Percentiles rank a stretch among this genome's conserved stretches.
Conservation (phyloP, 2,113 vertebrate species). For the Nycticryphes semicollaris region DNA sequence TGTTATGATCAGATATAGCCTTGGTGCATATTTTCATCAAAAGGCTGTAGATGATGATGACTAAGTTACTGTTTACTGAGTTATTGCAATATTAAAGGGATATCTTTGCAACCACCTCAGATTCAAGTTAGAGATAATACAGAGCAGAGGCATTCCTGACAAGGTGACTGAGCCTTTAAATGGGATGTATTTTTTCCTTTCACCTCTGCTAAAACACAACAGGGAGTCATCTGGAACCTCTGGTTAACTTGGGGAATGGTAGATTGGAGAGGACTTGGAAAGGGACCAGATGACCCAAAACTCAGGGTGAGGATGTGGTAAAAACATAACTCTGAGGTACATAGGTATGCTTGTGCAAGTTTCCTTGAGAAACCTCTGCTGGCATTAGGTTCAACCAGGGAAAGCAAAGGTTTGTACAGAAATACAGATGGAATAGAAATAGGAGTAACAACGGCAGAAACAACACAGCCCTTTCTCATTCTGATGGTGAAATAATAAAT, state of each 20-base stretch:
- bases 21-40: neutral
- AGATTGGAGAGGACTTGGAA: neutral
- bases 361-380: neutral
- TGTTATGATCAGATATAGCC: neutral
- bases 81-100: neutral
- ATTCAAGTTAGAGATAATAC: neutral
- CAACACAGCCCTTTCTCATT: neutral
- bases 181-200: neutral
- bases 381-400: neutral
- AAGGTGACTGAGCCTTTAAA: neutral
- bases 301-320: neutral
- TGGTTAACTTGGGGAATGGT: neutral
- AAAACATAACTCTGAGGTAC: neutral
- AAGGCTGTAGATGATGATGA: neutral
- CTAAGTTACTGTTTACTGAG: neutral
- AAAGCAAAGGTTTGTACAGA: neutral
- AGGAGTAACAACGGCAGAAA: neutral
- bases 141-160: neutral
- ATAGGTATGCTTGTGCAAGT: neutral
- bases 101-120: neutral
- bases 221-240: neutral
- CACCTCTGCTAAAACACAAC: neutral
- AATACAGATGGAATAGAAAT: neutral
- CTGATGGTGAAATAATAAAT: neutral
- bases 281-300: neutral